A percentile compares a stretch with the other conserved stretches of the same genome.
These are phyloP conservation scores for Camponotus vicinus DNA, from an alignment of 1,140 invertebrate species.

Conservation along the genomic window DNA sequence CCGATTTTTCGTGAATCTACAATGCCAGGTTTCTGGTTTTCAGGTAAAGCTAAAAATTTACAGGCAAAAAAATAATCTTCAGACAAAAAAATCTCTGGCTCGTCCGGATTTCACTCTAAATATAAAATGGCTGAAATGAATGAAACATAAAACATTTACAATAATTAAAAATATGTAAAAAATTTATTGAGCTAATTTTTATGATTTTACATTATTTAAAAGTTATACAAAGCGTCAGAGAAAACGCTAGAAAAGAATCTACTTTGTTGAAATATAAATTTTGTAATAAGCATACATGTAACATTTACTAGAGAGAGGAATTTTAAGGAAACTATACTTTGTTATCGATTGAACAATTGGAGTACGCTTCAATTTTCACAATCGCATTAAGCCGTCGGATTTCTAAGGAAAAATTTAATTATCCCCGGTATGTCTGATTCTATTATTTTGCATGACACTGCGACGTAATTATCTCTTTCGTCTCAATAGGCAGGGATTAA, in stretches of 20 bases:
- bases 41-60: too few species aligned
- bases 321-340: background rate
- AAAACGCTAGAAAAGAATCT: background rate
- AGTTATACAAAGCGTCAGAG: background rate
- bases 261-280: conserved; percentile 15
- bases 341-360: background rate
- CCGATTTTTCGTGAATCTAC: too few species aligned
- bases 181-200: background rate
- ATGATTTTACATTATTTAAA: background rate
- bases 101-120: too few species aligned
- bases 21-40: too few species aligned
- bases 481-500: conserved; percentile 68
- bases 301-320: background rate
- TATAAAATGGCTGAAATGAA: too few species aligned
- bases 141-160: too few species aligned
- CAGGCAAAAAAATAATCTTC: too few species aligned
- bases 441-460: conserved; percentile 70
- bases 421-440: conserved; percentile 65
- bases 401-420: conserved; percentile 68
- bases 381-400: conserved; percentile 11
- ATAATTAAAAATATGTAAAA: background rate
- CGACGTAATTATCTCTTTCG: conserved; percentile 62
- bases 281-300: background rate
- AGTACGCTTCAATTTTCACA: conserved; percentile 35
- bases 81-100: too few species aligned